Percentiles rank a stretch among this genome's conserved stretches.
Evolutionary conservation across 1,140 invertebrate species (phyloP).

Genomic region (Drosophila teissieri): DNA sequence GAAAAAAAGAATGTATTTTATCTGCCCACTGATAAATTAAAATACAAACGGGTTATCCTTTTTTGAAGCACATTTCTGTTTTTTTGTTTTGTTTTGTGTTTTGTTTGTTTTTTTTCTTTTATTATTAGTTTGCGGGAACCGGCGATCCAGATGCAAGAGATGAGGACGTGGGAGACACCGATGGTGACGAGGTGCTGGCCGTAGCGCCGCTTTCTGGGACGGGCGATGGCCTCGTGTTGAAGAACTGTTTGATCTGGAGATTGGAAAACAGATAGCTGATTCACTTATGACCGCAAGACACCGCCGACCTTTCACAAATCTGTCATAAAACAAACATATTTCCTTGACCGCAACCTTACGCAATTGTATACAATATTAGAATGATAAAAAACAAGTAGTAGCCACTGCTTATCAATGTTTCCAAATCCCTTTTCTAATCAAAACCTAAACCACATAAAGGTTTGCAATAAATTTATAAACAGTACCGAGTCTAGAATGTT

Average conservation of each 20-base stretch:
- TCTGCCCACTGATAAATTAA: not conserved
- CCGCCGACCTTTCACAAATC: not conserved
- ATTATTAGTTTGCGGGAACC: slow-evolving; percentile 79
- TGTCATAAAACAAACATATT: not conserved
- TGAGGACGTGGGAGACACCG: slow-evolving; percentile 78
- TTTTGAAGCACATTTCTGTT: slow-evolving; percentile 69
- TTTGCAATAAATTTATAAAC: no score
- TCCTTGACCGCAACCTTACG: no score
- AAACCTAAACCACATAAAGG: not conserved
- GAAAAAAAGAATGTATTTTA: not conserved
- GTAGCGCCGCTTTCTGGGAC: slow-evolving; percentile 62
- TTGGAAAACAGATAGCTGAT: not conserved
- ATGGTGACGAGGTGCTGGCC: slow-evolving; percentile 71
- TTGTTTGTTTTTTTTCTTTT: slow-evolving; percentile 18
- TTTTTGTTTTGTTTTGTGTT: slow-evolving; percentile 49
- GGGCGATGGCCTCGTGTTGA: slow-evolving; percentile 69
- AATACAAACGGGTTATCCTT: slow-evolving; percentile 43
- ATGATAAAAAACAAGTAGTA: no score
- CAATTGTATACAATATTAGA: no score
- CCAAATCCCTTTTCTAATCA: not conserved
- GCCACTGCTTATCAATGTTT: not conserved
- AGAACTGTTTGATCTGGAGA: slow-evolving; percentile 79
- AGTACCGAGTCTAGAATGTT: not conserved
- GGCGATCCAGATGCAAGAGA: slow-evolving; percentile 78
- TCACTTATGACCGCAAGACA: no score